Percentiles rank a stretch among this genome's conserved stretches.
Evolutionary conservation across 2,797 vertebrate genomes (phyloP).

Genomic region (Rousettus madagascariensis): DNA sequence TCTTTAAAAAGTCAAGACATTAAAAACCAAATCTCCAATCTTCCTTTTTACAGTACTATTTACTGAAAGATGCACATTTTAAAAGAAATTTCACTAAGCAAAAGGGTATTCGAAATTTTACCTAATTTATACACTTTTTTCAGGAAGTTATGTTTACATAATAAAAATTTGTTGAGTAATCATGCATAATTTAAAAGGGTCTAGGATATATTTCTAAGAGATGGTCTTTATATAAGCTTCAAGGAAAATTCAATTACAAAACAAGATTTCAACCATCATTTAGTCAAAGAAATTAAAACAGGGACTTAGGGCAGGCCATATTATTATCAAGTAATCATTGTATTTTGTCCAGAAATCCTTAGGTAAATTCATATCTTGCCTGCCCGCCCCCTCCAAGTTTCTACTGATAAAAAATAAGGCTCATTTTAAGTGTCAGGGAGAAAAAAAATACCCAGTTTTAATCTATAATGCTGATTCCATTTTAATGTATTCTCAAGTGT

Average conservation of each 20-base stretch:
- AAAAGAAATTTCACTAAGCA: slow-evolving; percentile 13
- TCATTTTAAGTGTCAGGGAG: neutral
- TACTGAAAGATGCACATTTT: slow-evolving; percentile 17
- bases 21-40: neutral
- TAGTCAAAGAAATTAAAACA: slow-evolving; percentile 23
- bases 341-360: slow-evolving; percentile 39
- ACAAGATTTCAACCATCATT: neutral
- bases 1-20: neutral
- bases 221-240: neutral
- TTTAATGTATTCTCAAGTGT: neutral
- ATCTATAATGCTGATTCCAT: neutral
- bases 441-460: neutral
- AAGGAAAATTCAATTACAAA: slow-evolving; percentile 47
- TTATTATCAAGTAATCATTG: neutral
- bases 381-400: neutral
- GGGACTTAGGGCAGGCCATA: neutral
- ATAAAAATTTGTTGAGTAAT: slow-evolving; percentile 25
- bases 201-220: slow-evolving; percentile 33
- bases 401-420: slow-evolving; percentile 4
- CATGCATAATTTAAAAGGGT: neutral
- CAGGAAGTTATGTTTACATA: neutral
- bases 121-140: neutral
- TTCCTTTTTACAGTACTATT: neutral
- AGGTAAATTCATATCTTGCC: neutral
- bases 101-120: neutral